Conservation (phyloP, 2,797 vertebrate species). For the Chelon auratus region DNA sequence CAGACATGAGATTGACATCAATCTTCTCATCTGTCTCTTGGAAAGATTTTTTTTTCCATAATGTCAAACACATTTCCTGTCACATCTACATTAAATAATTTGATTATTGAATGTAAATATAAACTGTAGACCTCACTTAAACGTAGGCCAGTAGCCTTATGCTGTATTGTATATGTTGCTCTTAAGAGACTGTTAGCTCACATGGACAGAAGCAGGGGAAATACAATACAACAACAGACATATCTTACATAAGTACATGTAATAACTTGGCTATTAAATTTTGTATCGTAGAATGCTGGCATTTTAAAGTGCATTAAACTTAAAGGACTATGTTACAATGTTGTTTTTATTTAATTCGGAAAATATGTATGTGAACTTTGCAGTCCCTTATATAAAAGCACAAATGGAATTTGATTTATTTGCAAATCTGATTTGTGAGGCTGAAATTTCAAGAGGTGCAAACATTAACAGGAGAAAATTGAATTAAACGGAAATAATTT, state of each 20-base stretch:
- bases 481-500: neutral
- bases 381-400: neutral
- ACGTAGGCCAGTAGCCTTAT: slow-evolving; percentile 34
- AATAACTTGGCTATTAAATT: slow-evolving; percentile 12
- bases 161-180: slow-evolving; percentile 46
- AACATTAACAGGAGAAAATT: neutral
- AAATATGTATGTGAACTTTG: slow-evolving; percentile 15
- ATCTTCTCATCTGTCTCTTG: slow-evolving; percentile 8
- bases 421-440: slow-evolving; percentile 15
- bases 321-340: slow-evolving; percentile 30
- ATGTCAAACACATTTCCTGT: slow-evolving; percentile 10
- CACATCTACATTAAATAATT: slow-evolving; percentile 22
- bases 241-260: slow-evolving; percentile 20
- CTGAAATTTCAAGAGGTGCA: neutral
- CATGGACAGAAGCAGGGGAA: slow-evolving; percentile 12
- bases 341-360: slow-evolving; percentile 30
- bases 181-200: slow-evolving; percentile 51
- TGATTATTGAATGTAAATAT: slow-evolving; percentile 42
- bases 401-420: slow-evolving; percentile 38
- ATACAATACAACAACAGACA: slow-evolving; percentile 26
- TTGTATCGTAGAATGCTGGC: slow-evolving; percentile 35
- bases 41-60: neutral
- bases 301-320: slow-evolving; percentile 58
- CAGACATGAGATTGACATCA: neutral
- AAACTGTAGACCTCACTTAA: slow-evolving; percentile 47